Percentiles rank a stretch among this genome's conserved stretches.
Evolutionary conservation across 1,140 invertebrate genomes (phyloP).

Genomic region (Neodiprion pinetum): DNA sequence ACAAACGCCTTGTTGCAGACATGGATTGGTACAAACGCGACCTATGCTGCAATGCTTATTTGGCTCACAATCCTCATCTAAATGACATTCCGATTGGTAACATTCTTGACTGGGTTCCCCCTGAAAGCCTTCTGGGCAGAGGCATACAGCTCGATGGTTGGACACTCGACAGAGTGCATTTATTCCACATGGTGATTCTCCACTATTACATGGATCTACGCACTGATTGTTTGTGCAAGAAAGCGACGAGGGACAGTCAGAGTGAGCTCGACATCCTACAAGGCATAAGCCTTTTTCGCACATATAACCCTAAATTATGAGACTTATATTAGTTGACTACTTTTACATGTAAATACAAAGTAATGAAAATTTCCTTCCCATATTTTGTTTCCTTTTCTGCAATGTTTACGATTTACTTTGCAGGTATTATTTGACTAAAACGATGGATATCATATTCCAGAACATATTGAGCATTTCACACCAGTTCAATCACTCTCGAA

Average conservation of each 20-base stretch:
- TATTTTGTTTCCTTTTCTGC: too few species aligned
- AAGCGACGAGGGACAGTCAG: conserved; percentile 80
- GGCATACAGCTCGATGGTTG: conserved; percentile 81
- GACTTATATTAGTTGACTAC: too few species aligned
- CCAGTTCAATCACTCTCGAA: too few species aligned
- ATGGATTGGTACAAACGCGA: conserved; percentile 84
- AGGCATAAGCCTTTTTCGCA: conserved; percentile 71
- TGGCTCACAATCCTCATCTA: conserved; percentile 78
- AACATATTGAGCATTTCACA: too few species aligned
- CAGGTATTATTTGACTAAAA: too few species aligned
- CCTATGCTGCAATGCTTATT: conserved; percentile 78
- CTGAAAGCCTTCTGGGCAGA: conserved; percentile 83
- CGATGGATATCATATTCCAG: too few species aligned
- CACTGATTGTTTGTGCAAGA: conserved; percentile 80
- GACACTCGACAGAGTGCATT: conserved; percentile 79
- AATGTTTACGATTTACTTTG: too few species aligned
- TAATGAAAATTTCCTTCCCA: too few species aligned
- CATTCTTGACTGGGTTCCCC: conserved; percentile 80
- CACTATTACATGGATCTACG: conserved; percentile 74
- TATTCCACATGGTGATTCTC: conserved; percentile 72
- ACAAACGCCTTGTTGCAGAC: conserved; percentile 76
- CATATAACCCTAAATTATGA: conserved; percentile 62
- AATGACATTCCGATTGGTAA: conserved; percentile 77
- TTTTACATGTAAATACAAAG: too few species aligned
- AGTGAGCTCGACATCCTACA: conserved; percentile 78